Conservation (phyloP, 2,888 invertebrate genomes). For the Pherbina coryleti region DNA sequence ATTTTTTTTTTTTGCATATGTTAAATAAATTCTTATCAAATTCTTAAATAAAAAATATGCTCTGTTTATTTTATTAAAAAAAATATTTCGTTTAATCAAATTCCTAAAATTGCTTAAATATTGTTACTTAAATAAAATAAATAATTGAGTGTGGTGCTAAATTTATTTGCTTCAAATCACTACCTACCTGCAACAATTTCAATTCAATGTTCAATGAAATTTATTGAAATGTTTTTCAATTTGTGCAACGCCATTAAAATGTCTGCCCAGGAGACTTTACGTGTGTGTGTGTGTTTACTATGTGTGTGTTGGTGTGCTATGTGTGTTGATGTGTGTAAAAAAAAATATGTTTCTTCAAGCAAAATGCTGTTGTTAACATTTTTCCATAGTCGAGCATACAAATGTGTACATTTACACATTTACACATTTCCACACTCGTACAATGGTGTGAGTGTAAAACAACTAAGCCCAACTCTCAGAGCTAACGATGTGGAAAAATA, state of each 20-base stretch:
- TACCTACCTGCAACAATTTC: too few relatives aligned
- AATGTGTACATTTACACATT: not conserved
- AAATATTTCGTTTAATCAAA: too few relatives aligned
- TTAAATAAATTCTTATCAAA: too few relatives aligned
- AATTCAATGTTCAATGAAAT: too few relatives aligned
- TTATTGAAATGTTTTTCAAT: not conserved
- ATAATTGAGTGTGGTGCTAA: too few relatives aligned
- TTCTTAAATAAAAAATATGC: too few relatives aligned
- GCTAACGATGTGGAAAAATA: conserved; percentile 4
- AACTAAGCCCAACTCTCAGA: not conserved
- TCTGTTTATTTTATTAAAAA: too few relatives aligned
- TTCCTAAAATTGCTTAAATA: too few relatives aligned
- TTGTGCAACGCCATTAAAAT: not conserved
- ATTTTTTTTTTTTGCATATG: too few relatives aligned
- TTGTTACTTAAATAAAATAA: too few relatives aligned
- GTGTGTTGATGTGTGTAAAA: not conserved
- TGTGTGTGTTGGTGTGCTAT: not conserved
- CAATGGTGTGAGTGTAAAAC: not conserved
- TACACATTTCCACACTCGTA: not conserved
- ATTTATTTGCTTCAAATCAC: too few relatives aligned
- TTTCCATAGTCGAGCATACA: not conserved
- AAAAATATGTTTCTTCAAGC: not conserved
- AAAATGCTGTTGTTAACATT: not conserved
- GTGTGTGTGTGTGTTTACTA: not conserved
- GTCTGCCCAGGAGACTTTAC: not conserved